Percentiles rank a stretch among this genome's conserved stretches.
Conservation (phyloP, 2,113 vertebrate species). For the Channa argus region DNA sequence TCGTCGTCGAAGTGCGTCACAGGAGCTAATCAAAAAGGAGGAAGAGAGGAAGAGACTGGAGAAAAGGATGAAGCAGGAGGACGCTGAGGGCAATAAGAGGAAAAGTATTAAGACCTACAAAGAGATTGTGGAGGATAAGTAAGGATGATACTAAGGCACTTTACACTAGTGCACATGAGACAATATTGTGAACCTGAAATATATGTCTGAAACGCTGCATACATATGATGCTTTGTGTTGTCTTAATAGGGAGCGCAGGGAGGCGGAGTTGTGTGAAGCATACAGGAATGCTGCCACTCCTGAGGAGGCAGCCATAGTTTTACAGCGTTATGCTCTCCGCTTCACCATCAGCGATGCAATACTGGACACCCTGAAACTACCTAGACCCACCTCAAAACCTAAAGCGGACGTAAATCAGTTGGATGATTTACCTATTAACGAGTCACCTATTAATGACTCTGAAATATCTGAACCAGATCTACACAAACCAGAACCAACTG, state of each 20-base stretch:
- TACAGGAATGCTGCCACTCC: slow-evolving; percentile 91
- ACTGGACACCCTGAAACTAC: slow-evolving; percentile 94
- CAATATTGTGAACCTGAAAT: background rate
- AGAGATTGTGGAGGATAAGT: slow-evolving; percentile 99
- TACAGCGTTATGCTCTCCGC: slow-evolving; percentile 95
- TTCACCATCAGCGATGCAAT: slow-evolving; percentile 98
- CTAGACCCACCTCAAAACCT: slow-evolving; percentile 78
- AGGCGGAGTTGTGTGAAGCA: slow-evolving; percentile 90
- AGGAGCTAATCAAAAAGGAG: slow-evolving; percentile 96
- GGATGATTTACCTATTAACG: slow-evolving; percentile 1
- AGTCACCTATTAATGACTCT: slow-evolving; percentile 18
- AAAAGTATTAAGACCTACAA: slow-evolving; percentile 99
- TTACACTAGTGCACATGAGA: background rate
- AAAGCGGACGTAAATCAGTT: slow-evolving; percentile 48
- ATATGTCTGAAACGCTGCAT: background rate
- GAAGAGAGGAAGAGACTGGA: slow-evolving; percentile 97
- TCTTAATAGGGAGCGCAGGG: slow-evolving; percentile 87
- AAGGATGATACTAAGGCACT: slow-evolving; percentile 20
- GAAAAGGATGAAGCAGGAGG: slow-evolving; percentile 87
- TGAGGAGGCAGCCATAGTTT: slow-evolving; percentile 92
- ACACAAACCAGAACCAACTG: slow-evolving; percentile 26
- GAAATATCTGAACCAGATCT: slow-evolving; percentile 20
- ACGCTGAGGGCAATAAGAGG: slow-evolving; percentile 82
- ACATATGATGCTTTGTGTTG: background rate
- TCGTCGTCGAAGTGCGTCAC: slow-evolving; percentile 93